Base-by-base conservation (phyloP, 2,797 vertebrate species). In the Graptemys geographica region DNA sequence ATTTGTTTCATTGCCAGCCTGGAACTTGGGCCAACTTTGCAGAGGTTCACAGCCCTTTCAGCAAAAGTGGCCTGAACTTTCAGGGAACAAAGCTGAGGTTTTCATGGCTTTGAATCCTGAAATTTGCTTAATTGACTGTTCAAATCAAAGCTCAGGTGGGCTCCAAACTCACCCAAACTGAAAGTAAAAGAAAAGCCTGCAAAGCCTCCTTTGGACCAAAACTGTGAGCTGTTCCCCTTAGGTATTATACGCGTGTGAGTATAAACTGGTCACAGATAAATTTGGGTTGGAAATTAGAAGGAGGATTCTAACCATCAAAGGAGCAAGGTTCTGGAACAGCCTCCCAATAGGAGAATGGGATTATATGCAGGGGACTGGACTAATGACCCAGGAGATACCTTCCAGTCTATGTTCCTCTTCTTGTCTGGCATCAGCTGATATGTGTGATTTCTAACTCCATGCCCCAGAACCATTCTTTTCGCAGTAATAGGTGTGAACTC, bases 1-100 rank as follows among this genome's bases (percentile, higher is more conserved):
- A 96, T 88, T 89, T 95, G 96, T 96, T 96, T 94, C 96, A 88
- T 28, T 95, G 95, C 95, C 95, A 97, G 95, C 79, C 87, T 96
- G 95, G 86, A 97, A 96, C 79, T 62, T 0, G 1, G 79, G 90
- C 95, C 96, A 97, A 84, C 90, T 95, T 90, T 76, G 27, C 11
- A 90, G 90, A 96, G 83, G 88, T 96, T 97, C 92, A 90, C 56
- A 96, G 91, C 44, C 83, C 84, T 94, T 94, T 91, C 86, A 93
- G 94, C 89, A 10, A 62, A 44, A 90, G 79, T 49, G 79, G 90
- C 56, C 69, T 93, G 85, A 92, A 96, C 86, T 96, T 93, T 89
- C 83, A 93, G 84, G 21, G 59, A 95, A 59, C 31, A 81, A 90
- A 92, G 88, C n/a, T n/a, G 89, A 84, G 90, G 91, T 86, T 94